Conservation (phyloP, 2,113 vertebrate species). For the Morone saxatilis region DNA sequence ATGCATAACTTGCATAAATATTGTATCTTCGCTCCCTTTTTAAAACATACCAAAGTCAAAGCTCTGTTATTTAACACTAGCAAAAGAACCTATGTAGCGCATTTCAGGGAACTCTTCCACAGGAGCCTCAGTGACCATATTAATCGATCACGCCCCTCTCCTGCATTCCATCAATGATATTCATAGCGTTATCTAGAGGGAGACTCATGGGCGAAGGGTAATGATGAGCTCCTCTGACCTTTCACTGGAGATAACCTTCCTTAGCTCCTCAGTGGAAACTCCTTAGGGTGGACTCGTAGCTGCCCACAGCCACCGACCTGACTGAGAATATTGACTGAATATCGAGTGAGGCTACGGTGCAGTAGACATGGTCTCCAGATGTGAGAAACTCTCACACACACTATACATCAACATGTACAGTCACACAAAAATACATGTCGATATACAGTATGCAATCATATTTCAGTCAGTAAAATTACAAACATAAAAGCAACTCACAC, state of each 20-base stretch:
- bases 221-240: slow-evolving; percentile 71
- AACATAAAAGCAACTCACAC: neutral
- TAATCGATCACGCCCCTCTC: slow-evolving; percentile 37
- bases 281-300: slow-evolving; percentile 42
- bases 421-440: neutral
- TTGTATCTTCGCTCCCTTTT: neutral
- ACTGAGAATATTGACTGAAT: slow-evolving; percentile 46
- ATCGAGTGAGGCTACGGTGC: slow-evolving; percentile 27
- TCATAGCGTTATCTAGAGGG: slow-evolving; percentile 57
- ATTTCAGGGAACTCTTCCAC: neutral
- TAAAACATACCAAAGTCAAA: neutral
- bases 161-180: slow-evolving; percentile 44
- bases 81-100: neutral
- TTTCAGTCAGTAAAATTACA: neutral
- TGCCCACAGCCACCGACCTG: slow-evolving; percentile 39
- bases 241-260: slow-evolving; percentile 62
- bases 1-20: slow-evolving; percentile 14
- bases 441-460: neutral
- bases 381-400: neutral
- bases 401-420: neutral
- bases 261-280: slow-evolving; percentile 41
- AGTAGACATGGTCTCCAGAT: slow-evolving; percentile 29
- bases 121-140: neutral
- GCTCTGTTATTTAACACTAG: neutral
- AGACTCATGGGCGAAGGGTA: slow-evolving; percentile 40